Evolutionary conservation across 2,797 vertebrate genomes (phyloP), one percentile per base, ranked within the genome.

Genomic region (Falco rusticolus): DNA sequence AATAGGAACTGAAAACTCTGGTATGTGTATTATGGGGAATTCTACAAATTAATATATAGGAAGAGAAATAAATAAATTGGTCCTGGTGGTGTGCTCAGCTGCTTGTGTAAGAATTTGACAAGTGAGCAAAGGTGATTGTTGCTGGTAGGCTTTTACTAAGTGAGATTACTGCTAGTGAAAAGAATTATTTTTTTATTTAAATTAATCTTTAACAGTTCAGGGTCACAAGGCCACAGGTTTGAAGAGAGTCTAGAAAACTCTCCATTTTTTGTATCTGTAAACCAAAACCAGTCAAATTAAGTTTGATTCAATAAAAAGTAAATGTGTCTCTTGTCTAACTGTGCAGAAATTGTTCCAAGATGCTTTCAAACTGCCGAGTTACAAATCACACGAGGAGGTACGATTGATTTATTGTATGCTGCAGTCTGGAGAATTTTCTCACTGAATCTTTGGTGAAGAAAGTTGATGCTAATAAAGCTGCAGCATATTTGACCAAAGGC

Each of bases 381-480:
- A 74, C 65, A 78, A 43, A 91, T 64, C 48, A 65, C 78, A 14
- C 2, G 0, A 43, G 66, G 80, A 92, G 45, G 34, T 79, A 88
- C 87, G 84, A 88, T 61, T 96, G 93, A 94, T 95, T 95, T 88
- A 89, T 90, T 93, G 80, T 83, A 61, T 87, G 79, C 71, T 88
- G 77, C 94, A 93, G 70, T 96, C 74, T 95, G 86, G 87, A 90
- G 74, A 45, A 84, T 84, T 96, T 94, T 96, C 78, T 90, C 85
- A n/a, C 93, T 84, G 83, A 76, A 94, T 93, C 95, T 96, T 76
- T 74, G 94, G 93, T 45, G 60, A 56, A 82, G 91, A 51, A 88
- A 34, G 72, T 65, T 86, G 89, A 78, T 93, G 74, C 83, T 86
- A 68, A 72, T 93, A 84, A 90, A 94, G 60, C 70, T 87, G 48